phyloP scores from a whole-genome alignment of 1,140 invertebrate species.

The Meteorus sp. region DNA sequence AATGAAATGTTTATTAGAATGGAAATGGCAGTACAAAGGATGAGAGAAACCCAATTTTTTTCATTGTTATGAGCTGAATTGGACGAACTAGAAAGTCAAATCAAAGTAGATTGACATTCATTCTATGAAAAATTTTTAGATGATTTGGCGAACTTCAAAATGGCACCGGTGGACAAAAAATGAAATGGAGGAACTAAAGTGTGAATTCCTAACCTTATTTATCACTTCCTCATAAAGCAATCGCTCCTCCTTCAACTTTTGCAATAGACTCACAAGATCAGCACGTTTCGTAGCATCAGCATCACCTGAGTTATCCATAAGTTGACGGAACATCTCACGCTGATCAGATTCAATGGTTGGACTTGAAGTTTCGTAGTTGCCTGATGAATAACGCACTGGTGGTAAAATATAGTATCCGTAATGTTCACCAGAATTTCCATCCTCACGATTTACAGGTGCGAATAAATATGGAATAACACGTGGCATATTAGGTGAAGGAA shows the following conservation, averaged over 20 bases:
- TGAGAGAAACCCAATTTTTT: too few relatives aligned
- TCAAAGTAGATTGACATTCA: too few relatives aligned
- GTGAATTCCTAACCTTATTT: conserved; percentile 4
- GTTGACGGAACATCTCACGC: background rate
- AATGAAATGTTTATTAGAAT: too few relatives aligned
- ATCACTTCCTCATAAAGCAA: conserved; percentile 2
- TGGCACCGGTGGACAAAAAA: too few relatives aligned
- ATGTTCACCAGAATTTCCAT: background rate
- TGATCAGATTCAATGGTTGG: background rate
- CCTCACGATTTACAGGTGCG: background rate
- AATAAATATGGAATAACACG: background rate
- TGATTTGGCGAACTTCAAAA: too few relatives aligned
- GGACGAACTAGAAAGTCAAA: too few relatives aligned
- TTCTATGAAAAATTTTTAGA: too few relatives aligned
- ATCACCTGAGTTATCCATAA: background rate
- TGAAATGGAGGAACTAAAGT: too few relatives aligned
- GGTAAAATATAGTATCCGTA: background rate
- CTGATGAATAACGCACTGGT: background rate
- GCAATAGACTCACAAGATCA: conserved; percentile 4
- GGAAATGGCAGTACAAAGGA: too few relatives aligned
- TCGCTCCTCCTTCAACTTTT: conserved; percentile 10
- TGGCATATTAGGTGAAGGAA: background rate
- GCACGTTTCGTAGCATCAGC: background rate
- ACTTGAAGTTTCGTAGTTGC: background rate
- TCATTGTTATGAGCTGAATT: too few relatives aligned